Evolutionary conservation across 2,888 invertebrate genomes (phyloP).

Genomic region (Labia minor): DNA sequence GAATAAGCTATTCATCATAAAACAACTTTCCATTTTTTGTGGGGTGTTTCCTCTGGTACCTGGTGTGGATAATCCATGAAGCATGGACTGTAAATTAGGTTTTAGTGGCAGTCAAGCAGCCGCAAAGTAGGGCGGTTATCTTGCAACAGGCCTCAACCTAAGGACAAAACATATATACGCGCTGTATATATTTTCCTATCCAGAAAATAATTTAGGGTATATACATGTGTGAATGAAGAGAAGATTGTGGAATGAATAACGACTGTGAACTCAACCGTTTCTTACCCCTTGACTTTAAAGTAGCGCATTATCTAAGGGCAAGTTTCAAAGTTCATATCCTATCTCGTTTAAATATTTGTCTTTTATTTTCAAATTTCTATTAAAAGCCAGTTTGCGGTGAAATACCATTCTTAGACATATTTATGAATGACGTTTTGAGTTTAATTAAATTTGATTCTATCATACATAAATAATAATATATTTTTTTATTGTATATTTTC

Average conservation of each 20-base stretch:
- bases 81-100: conserved; percentile 6
- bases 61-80: background rate
- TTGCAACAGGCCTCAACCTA: background rate
- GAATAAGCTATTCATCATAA: background rate
- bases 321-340: conserved; percentile 7
- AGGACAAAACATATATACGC: background rate
- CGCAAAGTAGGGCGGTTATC: background rate
- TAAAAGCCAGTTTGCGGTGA: too few species aligned
- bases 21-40: background rate
- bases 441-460: too few species aligned
- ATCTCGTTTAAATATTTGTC: background rate
- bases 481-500: too few species aligned
- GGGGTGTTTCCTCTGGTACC: background rate
- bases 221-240: background rate
- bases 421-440: too few species aligned
- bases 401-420: too few species aligned
- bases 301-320: background rate
- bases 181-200: too few species aligned
- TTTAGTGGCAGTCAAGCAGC: background rate
- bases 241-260: conserved; percentile 1
- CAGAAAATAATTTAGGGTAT: background rate
- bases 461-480: too few species aligned
- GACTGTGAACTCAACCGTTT: background rate
- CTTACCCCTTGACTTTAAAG: background rate
- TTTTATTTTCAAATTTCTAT: too few species aligned